A percentile compares a stretch with the other conserved stretches of the same genome.
Conservation (phyloP, 2,797 vertebrate species). For the Thalassophryne amazonica region DNA sequence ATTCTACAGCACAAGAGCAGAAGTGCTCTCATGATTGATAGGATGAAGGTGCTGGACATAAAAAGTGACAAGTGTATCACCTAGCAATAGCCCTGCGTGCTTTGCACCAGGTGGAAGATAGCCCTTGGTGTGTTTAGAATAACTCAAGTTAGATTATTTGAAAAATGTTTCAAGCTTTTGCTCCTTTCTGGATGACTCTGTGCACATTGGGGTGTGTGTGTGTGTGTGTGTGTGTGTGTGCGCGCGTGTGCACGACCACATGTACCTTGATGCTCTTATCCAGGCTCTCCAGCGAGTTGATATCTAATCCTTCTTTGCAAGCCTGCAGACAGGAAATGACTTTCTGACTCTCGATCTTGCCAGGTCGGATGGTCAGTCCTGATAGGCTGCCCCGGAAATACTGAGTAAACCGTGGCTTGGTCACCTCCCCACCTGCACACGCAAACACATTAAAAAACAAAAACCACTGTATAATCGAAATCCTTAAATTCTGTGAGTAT, state of each 20-base stretch:
- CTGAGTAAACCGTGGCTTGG: conserved; percentile 91
- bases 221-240: not conserved
- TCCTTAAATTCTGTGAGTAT: too few relatives aligned
- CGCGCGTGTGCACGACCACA: too few relatives aligned
- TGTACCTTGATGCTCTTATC: conserved; percentile 92
- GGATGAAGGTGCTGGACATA: too few relatives aligned
- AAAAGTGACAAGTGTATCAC: too few relatives aligned
- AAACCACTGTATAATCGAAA: not conserved
- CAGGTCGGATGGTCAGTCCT: conserved; percentile 91
- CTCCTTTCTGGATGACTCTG: not conserved
- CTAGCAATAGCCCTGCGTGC: too few relatives aligned
- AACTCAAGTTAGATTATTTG: too few relatives aligned
- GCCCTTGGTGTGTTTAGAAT: too few relatives aligned
- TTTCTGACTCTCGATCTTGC: conserved; percentile 94
- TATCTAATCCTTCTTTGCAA: conserved; percentile 97
- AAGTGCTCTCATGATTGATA: too few relatives aligned
- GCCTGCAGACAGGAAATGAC: conserved; percentile 97
- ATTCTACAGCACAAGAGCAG: too few relatives aligned
- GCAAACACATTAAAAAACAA: conserved; percentile 10
- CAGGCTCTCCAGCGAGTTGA: conserved; percentile 91
- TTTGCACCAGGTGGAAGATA: too few relatives aligned
- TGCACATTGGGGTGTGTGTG: not conserved
- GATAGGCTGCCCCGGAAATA: conserved; percentile 95
- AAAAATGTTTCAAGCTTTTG: too few relatives aligned
- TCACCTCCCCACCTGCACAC: conserved; percentile 88